A percentile compares a stretch with the other conserved stretches of the same genome.
Evolutionary conservation across 2,113 vertebrate species (phyloP).

Genomic region (Fregetta grallaria): DNA sequence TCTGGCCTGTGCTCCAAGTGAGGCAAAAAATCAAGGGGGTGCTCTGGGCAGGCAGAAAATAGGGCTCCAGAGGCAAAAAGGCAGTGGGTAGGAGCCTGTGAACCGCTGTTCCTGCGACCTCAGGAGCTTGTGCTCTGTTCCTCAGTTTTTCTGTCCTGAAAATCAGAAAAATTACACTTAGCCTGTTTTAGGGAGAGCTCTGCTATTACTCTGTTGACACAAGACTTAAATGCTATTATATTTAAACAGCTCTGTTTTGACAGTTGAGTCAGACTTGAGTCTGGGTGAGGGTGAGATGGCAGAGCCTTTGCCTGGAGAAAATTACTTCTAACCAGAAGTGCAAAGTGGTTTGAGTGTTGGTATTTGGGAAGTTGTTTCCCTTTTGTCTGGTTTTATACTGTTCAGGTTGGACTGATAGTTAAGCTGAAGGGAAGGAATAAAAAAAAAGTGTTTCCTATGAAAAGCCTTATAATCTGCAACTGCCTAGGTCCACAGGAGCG

Average conservation of each 20-base stretch:
- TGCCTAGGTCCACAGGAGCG: rapidly evolving
- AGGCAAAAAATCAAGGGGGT: background rate
- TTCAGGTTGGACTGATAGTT: background rate
- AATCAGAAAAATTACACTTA: background rate
- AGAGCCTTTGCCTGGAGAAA: background rate
- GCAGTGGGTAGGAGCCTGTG: background rate
- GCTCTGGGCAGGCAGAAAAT: background rate
- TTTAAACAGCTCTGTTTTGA: background rate
- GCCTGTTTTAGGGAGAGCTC: background rate
- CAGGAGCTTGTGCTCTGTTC: background rate
- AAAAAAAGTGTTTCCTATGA: background rate
- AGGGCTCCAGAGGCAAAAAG: background rate
- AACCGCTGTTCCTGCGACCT: background rate
- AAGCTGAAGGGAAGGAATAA: background rate
- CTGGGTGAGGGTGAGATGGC: background rate
- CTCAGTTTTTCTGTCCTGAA: background rate
- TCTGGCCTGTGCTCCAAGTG: background rate
- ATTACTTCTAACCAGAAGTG: background rate
- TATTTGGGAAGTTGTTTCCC: background rate
- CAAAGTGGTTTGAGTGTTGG: background rate
- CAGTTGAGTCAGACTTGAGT: background rate
- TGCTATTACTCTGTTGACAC: background rate
- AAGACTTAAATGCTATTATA: background rate
- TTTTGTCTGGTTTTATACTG: background rate
- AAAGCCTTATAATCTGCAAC: background rate